These are phyloP conservation scores for Chorisops tibialis DNA, from an alignment of 2,888 invertebrate species.

Conservation along the genomic window DNA sequence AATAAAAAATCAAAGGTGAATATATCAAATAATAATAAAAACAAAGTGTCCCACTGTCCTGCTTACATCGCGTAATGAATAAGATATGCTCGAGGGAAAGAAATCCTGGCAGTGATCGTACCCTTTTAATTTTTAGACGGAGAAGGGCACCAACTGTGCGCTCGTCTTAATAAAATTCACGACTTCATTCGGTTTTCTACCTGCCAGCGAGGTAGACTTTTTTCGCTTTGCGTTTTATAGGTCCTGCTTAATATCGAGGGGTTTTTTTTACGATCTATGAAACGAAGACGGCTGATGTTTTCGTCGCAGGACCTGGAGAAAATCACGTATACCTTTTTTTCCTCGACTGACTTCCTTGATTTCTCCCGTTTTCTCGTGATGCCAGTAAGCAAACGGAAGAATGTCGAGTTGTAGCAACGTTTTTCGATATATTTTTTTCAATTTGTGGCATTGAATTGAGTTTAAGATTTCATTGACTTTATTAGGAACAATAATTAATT, in stretches of 20 bases:
- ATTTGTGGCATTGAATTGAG: too few species aligned
- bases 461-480: too few species aligned
- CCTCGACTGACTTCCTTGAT: not conserved
- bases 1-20: constrained; percentile 8
- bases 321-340: constrained; percentile 3
- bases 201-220: constrained; percentile 8
- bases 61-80: too few species aligned
- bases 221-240: not conserved
- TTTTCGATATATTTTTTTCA: too few species aligned
- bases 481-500: not conserved
- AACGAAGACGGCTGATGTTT: not conserved
- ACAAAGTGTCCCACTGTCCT: constrained; percentile 7
- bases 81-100: too few species aligned
- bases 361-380: not conserved
- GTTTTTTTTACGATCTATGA: not conserved
- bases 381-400: not conserved
- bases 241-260: constrained; percentile 11
- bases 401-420: not conserved
- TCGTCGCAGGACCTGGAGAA: constrained; percentile 1
- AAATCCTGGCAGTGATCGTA: not conserved
- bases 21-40: constrained; percentile 4
- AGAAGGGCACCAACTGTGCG: not conserved
- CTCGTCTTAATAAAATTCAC: not conserved
- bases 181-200: not conserved
- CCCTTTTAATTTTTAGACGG: constrained; percentile 12